Base-by-base conservation (phyloP, 2,888 invertebrate species). In the Galerucella pusilla region DNA sequence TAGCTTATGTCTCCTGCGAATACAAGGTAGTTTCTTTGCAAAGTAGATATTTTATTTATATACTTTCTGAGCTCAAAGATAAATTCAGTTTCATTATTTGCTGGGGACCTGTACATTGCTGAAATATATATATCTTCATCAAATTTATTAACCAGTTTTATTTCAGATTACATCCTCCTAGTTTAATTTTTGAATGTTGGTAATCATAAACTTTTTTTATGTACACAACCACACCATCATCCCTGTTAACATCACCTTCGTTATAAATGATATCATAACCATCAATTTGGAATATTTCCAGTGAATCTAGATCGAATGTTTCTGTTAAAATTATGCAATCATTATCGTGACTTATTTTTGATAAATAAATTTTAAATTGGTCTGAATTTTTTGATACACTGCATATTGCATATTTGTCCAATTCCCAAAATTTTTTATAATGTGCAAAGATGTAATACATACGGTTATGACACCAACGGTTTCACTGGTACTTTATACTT, bases 321-420 rank as follows among this genome's bases (percentile, higher is more conserved):
- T 68, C 63, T 61, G 65, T 35, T 42, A 64, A 52, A 35, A 71
- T 57, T 20, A 68, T 61, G 49, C 60, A 20, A 57, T 61, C 61
- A n/a, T 16, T 52, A 7, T 16, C 2, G 59, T 61, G 45, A 54
- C 61, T 68, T 49, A 63, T 25, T 68, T 68, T 49, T 42, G 7
- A 45, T 42, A 35, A 67, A 52, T 61, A 61, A 60, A 67, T 42
- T 49, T 60, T 20, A 35, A 75, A 68, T 67, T 74, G 64, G 71
- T 78, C 72, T 35, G 66, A 70, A 46, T 54, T 46, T 28, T 45
- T 61, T 67, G 68, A 16, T 70, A 74, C 25, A 28, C 61, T 69
- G 20, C 69, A 28, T 14, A 69, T 69, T 46, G n/a, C n/a, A n/a
- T n/a, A n/a, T 46, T 12, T 46, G 46, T 12, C 2, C 46, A 46